Percentiles rank a stretch among this genome's conserved stretches.
Evolutionary conservation across 2,888 invertebrate species (phyloP).

Genomic region (Beris morrisii): DNA sequence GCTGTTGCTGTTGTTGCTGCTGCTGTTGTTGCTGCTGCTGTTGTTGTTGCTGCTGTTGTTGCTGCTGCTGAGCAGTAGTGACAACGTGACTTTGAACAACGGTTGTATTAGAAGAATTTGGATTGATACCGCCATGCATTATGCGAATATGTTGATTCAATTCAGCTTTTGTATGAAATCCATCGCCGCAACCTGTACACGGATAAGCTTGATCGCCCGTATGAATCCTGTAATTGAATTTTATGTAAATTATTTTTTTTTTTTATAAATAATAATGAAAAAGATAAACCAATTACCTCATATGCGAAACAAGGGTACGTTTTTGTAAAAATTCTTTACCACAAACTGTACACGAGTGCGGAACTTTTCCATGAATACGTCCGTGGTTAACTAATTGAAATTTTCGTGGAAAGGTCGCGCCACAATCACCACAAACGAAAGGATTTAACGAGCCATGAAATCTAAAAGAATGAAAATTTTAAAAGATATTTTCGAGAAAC

Average conservation of each 20-base stretch:
- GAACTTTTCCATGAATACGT: constrained; percentile 76
- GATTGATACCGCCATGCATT: constrained; percentile 58
- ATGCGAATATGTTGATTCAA: constrained; percentile 68
- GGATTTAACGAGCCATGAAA: constrained; percentile 97
- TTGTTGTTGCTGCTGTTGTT: constrained; percentile 41
- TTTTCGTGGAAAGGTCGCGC: constrained; percentile 80
- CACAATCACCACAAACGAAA: constrained; percentile 90
- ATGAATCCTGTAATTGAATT: constrained; percentile 60
- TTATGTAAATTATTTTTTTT: no score
- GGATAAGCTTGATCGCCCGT: constrained; percentile 75
- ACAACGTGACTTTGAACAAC: constrained; percentile 48
- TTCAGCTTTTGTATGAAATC: constrained; percentile 72
- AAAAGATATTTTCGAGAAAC: background rate
- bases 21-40: constrained; percentile 45
- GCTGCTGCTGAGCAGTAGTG: constrained; percentile 44
- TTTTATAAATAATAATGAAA: background rate
- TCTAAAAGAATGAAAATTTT: constrained; percentile 50
- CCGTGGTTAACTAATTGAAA: constrained; percentile 85
- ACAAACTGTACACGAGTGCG: constrained; percentile 79
- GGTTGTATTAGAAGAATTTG: constrained; percentile 54
- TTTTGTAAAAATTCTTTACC: constrained; percentile 85
- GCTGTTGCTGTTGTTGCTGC: constrained; percentile 55
- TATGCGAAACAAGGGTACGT: constrained; percentile 77
- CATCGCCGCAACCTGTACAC: constrained; percentile 75
- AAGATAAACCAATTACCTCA: constrained; percentile 60